Conservation (phyloP, 1,140 invertebrate species). For the Paraescarpia echinospica region DNA sequence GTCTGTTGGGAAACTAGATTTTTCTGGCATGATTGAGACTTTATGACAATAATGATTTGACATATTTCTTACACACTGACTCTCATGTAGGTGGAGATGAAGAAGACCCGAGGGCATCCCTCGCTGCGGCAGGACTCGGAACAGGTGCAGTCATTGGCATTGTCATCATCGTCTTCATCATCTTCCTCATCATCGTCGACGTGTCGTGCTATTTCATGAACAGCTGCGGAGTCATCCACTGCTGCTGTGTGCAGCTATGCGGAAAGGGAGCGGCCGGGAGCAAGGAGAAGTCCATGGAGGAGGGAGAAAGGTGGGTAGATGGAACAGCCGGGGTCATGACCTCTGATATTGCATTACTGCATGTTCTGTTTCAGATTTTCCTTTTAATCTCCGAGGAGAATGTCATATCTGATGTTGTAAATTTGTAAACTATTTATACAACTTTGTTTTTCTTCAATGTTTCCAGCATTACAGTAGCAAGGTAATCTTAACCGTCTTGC, state of each 20-base stretch:
- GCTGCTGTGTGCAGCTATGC: constrained; percentile 33
- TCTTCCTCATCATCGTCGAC: constrained; percentile 77
- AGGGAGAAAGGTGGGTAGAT: constrained; percentile 25
- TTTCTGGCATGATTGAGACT: no score
- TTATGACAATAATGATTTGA: neutral
- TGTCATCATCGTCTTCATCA: constrained; percentile 71
- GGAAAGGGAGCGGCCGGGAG: constrained; percentile 10
- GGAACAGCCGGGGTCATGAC: neutral
- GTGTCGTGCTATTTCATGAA: constrained; percentile 73
- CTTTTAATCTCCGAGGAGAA: neutral
- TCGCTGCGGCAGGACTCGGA: neutral
- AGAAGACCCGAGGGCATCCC: neutral
- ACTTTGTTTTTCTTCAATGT: no score
- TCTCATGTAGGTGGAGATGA: neutral
- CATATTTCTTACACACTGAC: neutral
- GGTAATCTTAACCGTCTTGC: no score
- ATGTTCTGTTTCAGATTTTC: neutral
- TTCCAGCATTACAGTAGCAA: no score
- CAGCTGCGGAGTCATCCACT: constrained; percentile 48
- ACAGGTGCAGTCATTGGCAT: constrained; percentile 69
- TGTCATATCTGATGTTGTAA: neutral
- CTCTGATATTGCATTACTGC: neutral
- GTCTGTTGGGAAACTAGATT: no score
- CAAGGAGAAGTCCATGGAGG: constrained; percentile 20
- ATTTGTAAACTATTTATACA: neutral